Percentiles rank a stretch among this genome's conserved stretches.
These are phyloP conservation scores for Siderastrea siderea DNA, from an alignment of 92 coral and sea anemone species.

Conservation along the genomic window DNA sequence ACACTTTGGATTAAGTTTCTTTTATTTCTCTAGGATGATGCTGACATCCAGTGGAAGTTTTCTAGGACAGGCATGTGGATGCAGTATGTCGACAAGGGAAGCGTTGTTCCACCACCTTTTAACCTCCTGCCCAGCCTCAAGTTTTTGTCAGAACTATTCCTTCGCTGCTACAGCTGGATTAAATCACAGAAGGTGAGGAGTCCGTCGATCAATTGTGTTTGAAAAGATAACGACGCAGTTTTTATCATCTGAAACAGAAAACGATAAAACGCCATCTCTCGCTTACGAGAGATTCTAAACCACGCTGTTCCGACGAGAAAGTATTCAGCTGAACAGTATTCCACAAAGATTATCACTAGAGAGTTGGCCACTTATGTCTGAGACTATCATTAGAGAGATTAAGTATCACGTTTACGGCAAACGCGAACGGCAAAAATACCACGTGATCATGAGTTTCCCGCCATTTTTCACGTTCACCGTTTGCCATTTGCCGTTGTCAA, in stretches of 20 bases:
- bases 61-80: slow-evolving; percentile 91
- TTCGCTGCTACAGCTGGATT: slow-evolving; percentile 5
- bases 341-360: too few relatives aligned
- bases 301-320: too few relatives aligned
- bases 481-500: too few relatives aligned
- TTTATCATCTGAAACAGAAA: neutral
- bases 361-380: too few relatives aligned
- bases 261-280: neutral
- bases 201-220: too few relatives aligned
- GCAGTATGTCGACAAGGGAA: slow-evolving; percentile 86
- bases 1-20: neutral
- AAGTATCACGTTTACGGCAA: too few relatives aligned
- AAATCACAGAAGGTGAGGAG: slow-evolving; percentile 17
- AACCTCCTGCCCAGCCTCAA: slow-evolving; percentile 86
- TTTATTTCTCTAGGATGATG: slow-evolving; percentile 68
- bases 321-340: too few relatives aligned
- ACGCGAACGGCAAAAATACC: too few relatives aligned
- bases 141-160: neutral
- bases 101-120: slow-evolving; percentile 85
- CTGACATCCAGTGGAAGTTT: slow-evolving; percentile 22
- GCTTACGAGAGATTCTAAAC: too few relatives aligned
- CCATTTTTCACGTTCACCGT: too few relatives aligned
- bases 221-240: neutral
- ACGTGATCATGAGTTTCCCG: too few relatives aligned
- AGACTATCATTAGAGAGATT: too few relatives aligned